These are phyloP conservation scores for Halesus radiatus DNA, from an alignment of 1,140 invertebrate species.

Conservation along the genomic window DNA sequence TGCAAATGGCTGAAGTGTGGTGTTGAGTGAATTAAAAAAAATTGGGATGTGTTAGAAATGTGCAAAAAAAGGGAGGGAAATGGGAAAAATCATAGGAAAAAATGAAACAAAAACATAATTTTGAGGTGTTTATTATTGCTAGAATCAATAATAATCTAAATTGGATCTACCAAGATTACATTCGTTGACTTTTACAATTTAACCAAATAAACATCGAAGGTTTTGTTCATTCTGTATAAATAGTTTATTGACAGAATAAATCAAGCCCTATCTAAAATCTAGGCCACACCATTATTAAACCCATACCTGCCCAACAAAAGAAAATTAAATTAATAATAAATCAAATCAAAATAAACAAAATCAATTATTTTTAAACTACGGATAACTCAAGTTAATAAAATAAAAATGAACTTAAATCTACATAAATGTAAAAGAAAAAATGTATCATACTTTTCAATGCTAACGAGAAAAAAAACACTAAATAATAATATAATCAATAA, in stretches of 20 bases:
- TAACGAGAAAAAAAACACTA: constrained; percentile 53
- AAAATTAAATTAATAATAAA: constrained; percentile 59
- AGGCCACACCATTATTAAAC: constrained; percentile 71
- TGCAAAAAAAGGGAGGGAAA: constrained; percentile 20
- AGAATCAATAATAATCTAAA: constrained; percentile 71
- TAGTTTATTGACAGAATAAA: constrained; percentile 50
- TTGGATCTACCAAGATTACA: constrained; percentile 71
- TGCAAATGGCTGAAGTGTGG: no score
- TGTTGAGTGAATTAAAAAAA: no score
- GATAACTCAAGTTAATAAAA: constrained; percentile 57
- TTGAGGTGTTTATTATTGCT: constrained; percentile 71
- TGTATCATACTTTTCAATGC: constrained; percentile 55
- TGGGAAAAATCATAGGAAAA: constrained; percentile 41
- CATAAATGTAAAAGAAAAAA: constrained; percentile 53
- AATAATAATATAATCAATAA: constrained; percentile 54
- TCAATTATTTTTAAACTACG: constrained; percentile 53
- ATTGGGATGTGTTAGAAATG: neutral
- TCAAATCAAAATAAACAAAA: constrained; percentile 56
- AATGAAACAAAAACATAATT: constrained; percentile 66
- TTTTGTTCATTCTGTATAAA: constrained; percentile 46
- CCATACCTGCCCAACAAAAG: constrained; percentile 70
- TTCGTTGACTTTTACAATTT: constrained; percentile 69
- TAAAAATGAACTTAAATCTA: constrained; percentile 57
- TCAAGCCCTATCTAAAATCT: constrained; percentile 68
- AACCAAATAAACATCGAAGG: constrained; percentile 58